These are phyloP conservation scores for Caenorhabditis macrosperma DNA, from an alignment of 2,888 invertebrate genomes.

Conservation along the genomic window DNA sequence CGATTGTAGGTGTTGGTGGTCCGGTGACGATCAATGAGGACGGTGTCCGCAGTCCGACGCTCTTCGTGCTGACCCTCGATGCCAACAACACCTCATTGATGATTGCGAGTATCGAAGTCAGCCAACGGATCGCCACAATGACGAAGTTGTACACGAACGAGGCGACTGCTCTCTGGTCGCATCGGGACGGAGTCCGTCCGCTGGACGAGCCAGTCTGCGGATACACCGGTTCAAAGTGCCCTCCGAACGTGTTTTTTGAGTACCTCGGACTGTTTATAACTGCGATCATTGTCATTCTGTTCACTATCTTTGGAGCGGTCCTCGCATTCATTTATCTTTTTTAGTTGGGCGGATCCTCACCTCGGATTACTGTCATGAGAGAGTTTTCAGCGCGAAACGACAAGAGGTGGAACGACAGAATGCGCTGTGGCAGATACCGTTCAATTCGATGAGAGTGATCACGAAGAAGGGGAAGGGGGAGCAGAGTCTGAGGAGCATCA, in stretches of 20 bases:
- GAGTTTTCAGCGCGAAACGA: constrained; percentile 55
- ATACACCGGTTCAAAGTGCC: constrained; percentile 61
- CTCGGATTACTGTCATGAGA: background rate
- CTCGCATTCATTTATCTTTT: constrained; percentile 21
- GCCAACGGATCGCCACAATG: constrained; percentile 7
- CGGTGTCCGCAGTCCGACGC: constrained; percentile 36
- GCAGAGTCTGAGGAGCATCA: constrained; percentile 59
- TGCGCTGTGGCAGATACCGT: constrained; percentile 69
- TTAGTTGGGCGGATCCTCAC: background rate
- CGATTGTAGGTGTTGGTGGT: constrained; percentile 30
- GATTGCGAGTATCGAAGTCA: constrained; percentile 26
- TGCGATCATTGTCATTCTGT: constrained; percentile 48
- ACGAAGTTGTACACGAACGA: constrained; percentile 45
- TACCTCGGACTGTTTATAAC: constrained; percentile 51
- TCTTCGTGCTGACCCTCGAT: constrained; percentile 39
- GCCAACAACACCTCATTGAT: constrained; percentile 27
- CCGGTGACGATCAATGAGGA: constrained; percentile 24
- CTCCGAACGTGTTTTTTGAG: constrained; percentile 39
- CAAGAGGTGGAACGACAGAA: constrained; percentile 65
- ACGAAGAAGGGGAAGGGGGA: constrained; percentile 52
- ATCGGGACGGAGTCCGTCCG: constrained; percentile 58
- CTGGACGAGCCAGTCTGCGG: constrained; percentile 62
- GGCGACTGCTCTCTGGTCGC: constrained; percentile 26
- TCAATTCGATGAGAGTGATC: constrained; percentile 35
- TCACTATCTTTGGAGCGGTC: constrained; percentile 37